A percentile compares a stretch with the other conserved stretches of the same genome.
phyloP scores from a whole-genome alignment of 2,797 vertebrate genomes.

The Streptopelia turtur region DNA sequence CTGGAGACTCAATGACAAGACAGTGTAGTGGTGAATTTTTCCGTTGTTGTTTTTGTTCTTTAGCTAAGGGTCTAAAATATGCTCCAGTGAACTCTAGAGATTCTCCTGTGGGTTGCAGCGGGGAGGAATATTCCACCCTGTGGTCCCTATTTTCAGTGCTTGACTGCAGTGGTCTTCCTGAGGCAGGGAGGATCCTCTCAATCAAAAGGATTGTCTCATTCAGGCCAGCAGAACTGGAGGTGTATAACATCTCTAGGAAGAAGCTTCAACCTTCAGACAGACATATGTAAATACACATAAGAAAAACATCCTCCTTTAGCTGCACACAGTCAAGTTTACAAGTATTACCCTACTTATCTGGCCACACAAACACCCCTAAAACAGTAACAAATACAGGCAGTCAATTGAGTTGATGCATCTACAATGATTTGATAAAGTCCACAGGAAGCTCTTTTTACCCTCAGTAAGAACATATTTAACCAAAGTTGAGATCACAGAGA shows the following conservation, averaged over 20 bases:
- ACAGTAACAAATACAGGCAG: background rate
- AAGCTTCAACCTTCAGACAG: background rate
- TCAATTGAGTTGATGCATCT: too few relatives aligned
- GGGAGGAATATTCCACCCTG: background rate
- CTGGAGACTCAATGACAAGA: background rate
- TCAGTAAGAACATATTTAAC: background rate
- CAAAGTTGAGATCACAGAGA: rapidly evolving
- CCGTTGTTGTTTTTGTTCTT: background rate
- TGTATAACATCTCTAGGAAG: background rate
- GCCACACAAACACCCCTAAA: background rate
- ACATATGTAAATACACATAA: rapidly evolving
- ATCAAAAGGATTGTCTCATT: background rate
- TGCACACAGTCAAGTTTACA: background rate
- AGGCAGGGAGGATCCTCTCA: background rate
- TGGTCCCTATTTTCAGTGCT: background rate
- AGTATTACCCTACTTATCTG: background rate
- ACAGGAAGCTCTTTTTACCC: background rate
- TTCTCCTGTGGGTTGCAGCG: background rate
- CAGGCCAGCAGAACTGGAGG: background rate
- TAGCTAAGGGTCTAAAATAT: background rate
- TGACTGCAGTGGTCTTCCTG: background rate
- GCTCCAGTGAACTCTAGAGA: background rate
- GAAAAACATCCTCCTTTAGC: background rate
- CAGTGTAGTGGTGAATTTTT: background rate
- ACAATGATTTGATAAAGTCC: background rate